A percentile compares a stretch with the other conserved stretches of the same genome.
Evolutionary conservation across 35 echinoderm and acorn worm genomes (phyloP).

Genomic region (Lytechinus variegatus): DNA sequence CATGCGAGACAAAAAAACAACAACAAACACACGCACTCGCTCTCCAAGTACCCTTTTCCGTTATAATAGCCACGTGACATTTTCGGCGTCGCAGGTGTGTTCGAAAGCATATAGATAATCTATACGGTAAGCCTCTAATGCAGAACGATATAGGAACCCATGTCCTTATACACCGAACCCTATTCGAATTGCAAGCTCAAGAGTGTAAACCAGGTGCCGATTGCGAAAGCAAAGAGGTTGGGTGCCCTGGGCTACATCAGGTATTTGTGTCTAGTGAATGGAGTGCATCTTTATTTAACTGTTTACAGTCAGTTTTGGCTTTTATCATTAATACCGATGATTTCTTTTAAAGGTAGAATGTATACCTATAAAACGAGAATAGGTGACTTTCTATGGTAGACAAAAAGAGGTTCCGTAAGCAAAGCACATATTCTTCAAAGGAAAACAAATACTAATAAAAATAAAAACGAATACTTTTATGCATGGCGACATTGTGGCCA

Average conservation of each 20-base stretch:
- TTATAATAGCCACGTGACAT: background rate
- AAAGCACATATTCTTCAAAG: no score
- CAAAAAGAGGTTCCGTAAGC: no score
- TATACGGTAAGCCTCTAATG: background rate
- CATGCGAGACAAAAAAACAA: no score
- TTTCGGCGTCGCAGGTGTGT: background rate
- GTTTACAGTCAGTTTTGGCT: no score
- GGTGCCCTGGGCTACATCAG: background rate
- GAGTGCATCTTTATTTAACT: background rate
- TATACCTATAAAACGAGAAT: no score
- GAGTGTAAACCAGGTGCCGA: background rate
- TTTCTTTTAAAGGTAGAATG: no score
- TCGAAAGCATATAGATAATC: background rate
- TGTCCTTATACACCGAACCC: background rate
- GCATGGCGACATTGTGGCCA: no score
- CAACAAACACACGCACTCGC: no score
- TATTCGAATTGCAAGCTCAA: background rate
- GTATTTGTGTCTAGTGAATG: background rate
- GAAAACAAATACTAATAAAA: no score
- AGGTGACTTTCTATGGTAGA: no score
- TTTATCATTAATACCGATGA: no score
- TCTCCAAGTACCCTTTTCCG: background rate
- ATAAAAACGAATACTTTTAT: no score
- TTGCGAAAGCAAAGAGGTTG: background rate
- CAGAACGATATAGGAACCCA: background rate